Evolutionary conservation across 23 tunicate species (phyloP), one percentile per base, ranked within the genome.

Genomic region (Clavelina lepadiformis): DNA sequence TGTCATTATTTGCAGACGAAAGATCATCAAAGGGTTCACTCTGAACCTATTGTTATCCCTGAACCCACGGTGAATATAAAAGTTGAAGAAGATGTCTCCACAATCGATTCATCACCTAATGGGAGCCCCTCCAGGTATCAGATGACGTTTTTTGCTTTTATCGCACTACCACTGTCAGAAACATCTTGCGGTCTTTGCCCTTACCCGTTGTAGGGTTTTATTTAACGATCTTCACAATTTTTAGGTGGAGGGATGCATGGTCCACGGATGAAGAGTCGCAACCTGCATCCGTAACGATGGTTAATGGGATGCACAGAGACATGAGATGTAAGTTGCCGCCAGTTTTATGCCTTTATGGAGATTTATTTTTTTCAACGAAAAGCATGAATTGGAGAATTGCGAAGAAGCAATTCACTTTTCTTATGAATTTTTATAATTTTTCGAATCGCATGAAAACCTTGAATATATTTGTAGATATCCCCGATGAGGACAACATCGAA

Each of bases 231-330:
- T n/a, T n/a, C n/a, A n/a, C n/a, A n/a, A n/a, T 38, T 38, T 8
- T 32, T 28, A 78, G 85, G 45, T 78, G 85, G 85, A 31, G 85
- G 19, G 85, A 78, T 27, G 85, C 85, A 0, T 78, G 85, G 85
- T 68, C 76, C 2, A 78, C 85, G 34, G 85, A 78, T 49, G 85
- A 78, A 27, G 76, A 78, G 35, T 28, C 34, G 4, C 26, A 29
- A 33, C 35, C 80, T 1, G 28, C 50, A 1, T 20, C 24, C 4
- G 46, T 33, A 6, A 71, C 64, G 33, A 74, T 49, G 61, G 56
- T 51, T 6, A 74, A 74, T 62, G 51, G 44, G 35, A 46, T 23
- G 28, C 49, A 63, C 5, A 22, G 23, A 1, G 80, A 63, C 28
- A 50, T 74, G 31, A 63, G 46, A 46, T n/a, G 63, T 69, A 34